Base-by-base conservation (phyloP, 23 tunicate species). In the Phallusia fumigata region DNA sequence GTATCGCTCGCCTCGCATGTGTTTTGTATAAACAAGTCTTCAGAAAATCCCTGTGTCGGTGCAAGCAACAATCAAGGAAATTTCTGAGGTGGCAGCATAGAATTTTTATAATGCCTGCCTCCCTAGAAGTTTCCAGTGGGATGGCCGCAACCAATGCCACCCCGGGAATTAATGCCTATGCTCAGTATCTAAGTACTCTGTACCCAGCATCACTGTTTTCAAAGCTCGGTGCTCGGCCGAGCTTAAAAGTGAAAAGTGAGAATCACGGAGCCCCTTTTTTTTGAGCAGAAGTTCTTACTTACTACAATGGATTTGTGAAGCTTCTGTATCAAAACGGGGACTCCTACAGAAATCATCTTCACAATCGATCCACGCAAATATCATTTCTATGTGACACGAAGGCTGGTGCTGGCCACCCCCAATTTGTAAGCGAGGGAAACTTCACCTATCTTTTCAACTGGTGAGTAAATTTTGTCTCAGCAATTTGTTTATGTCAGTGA, bases 361-460 rank as follows among this genome's bases (percentile, higher is more conserved):
- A 81, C 85, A 85, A 78, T 12, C 35, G 86, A 44, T 76, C 87
- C 30, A 64, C 83, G 16, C 95, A 90, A 79, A 90, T 90, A 52
- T 82, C 89, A 22, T 90, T 90, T 75, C 72, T 85, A 34, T 90
- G 95, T 65, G 95, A 90, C 75, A 31, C 75, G 12, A 84, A 81
- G 40, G 85, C 79, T n/a, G 90, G 90, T 0, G 76, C 84, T 0
- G 95, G 89, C 0, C 75, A 77, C 19, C 89, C 90, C 3, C 73
- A 72, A 31, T 85, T 31, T 79, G 81, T 84, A 26, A 85, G 75
- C n/a, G 95, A 90, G 78, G 81, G 80, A 19, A 78, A 90, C 40
- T 76, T 34, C 76, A 82, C 90, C 0, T 90, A 90, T 76, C 75
- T 82, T 0, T 90, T 90, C 58, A 86, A 90, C 80, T 90, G 95